These are phyloP conservation scores for Phymatocera aterrima DNA, from an alignment of 2,888 invertebrate genomes.

Conservation along the genomic window DNA sequence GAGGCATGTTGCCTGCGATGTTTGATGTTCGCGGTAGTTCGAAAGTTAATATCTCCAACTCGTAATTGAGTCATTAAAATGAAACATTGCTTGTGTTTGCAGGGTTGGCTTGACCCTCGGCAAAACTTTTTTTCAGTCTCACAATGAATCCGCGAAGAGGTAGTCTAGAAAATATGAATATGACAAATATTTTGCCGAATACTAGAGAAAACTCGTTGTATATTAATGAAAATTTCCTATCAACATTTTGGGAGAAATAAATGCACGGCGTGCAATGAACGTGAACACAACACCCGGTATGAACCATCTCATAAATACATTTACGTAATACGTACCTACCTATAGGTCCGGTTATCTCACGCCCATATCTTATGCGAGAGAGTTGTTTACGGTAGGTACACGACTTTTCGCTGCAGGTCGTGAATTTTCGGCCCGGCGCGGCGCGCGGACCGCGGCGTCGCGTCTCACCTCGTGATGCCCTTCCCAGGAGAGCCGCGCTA, in stretches of 20 bases:
- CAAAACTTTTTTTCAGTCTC: background rate
- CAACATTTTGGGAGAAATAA: too few relatives aligned
- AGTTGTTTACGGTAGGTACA: conserved; percentile 37
- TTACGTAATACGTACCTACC: conserved; percentile 23
- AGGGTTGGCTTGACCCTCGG: background rate
- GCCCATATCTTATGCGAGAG: conserved; percentile 25
- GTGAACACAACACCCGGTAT: conserved; percentile 10
- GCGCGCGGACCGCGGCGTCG: too few relatives aligned
- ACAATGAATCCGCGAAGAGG: background rate
- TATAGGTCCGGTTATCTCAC: conserved; percentile 20
- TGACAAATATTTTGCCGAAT: too few relatives aligned
- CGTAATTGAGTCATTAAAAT: conserved; percentile 6
- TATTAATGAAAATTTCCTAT: too few relatives aligned
- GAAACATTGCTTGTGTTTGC: background rate
- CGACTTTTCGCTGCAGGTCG: conserved; percentile 16
- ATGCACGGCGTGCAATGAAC: too few relatives aligned
- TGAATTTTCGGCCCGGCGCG: conserved; percentile 39
- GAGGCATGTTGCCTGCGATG: background rate
- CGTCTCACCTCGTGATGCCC: conserved; percentile 14
- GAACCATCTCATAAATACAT: conserved; percentile 16
- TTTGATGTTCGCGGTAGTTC: background rate
- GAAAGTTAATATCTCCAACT: conserved; percentile 5
- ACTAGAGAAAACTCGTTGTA: too few relatives aligned
- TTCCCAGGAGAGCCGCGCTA: conserved; percentile 7
- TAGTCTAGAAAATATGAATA: background rate